Conservation (phyloP, 1,140 invertebrate species). For the Drosophila teissieri region DNA sequence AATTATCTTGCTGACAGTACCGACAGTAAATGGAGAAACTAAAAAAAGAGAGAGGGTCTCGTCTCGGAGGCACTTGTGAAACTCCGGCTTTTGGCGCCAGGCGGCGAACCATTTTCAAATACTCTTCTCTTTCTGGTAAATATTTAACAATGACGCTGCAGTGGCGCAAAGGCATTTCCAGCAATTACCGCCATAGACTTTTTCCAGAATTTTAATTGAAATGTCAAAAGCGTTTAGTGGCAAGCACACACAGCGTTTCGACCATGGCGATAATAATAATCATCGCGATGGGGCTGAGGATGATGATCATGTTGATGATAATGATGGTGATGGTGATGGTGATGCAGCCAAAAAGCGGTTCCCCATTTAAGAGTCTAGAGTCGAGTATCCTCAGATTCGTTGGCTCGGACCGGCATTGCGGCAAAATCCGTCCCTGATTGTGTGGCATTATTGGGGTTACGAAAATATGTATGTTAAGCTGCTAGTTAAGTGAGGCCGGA, state of each 20-base stretch:
- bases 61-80: background rate
- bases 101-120: slow-evolving; percentile 60
- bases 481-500: slow-evolving; percentile 19
- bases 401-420: slow-evolving; percentile 51
- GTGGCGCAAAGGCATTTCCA: slow-evolving; percentile 36
- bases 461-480: slow-evolving; percentile 71
- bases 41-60: background rate
- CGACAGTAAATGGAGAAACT: slow-evolving; percentile 33
- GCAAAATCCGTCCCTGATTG: slow-evolving; percentile 61
- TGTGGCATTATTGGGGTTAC: slow-evolving; percentile 71
- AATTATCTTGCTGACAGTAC: slow-evolving; percentile 66
- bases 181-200: slow-evolving; percentile 71
- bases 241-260: slow-evolving; percentile 52
- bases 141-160: slow-evolving; percentile 65
- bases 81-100: slow-evolving; percentile 40
- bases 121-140: slow-evolving; percentile 54
- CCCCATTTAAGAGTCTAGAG: slow-evolving; percentile 18
- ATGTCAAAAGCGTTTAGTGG: slow-evolving; percentile 82
- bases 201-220: slow-evolving; percentile 80
- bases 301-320: slow-evolving; percentile 12
- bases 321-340: slow-evolving; percentile 31
- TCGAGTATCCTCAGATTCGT: slow-evolving; percentile 47
- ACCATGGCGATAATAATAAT: slow-evolving; percentile 35
- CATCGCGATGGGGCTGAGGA: slow-evolving; percentile 7
- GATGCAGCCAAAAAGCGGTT: slow-evolving; percentile 45